phyloP scores from a whole-genome alignment of 30 jellyfish, hydroid and myxozoan species.

The Hydra vulgaris region DNA sequence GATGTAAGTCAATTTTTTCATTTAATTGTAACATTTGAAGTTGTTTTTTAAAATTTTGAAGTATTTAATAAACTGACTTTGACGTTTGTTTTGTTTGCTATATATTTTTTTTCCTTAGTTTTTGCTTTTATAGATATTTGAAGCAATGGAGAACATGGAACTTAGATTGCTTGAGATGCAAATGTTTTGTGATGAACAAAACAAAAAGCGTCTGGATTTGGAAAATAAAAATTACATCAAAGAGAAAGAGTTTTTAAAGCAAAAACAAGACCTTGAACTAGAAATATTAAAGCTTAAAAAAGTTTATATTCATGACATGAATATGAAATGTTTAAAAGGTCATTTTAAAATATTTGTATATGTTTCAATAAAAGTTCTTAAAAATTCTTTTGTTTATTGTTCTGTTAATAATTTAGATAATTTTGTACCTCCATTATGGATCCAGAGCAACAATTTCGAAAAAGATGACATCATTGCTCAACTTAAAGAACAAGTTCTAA shows the following conservation, averaged over 20 bases:
- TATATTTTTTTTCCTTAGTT: no score
- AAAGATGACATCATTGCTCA: slow-evolving; percentile 7
- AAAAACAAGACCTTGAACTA: slow-evolving; percentile 7
- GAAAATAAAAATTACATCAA: slow-evolving; percentile 12
- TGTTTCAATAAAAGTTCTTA: neutral
- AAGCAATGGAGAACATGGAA: slow-evolving; percentile 39
- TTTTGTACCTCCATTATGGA: neutral
- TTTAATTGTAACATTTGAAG: neutral
- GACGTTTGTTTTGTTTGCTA: no score
- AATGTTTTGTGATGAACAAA: slow-evolving; percentile 34
- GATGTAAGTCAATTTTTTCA: neutral
- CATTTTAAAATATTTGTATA: neutral
- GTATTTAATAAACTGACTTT: no score
- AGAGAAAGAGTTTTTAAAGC: slow-evolving; percentile 26
- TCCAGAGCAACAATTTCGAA: neutral
- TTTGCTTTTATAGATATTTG: neutral
- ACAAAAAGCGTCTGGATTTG: slow-evolving; percentile 30
- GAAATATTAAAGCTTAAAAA: slow-evolving; percentile 28
- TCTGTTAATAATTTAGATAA: neutral
- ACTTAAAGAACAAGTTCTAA: neutral
- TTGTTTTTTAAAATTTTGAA: no score
- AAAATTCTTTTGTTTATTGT: neutral
- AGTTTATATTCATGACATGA: slow-evolving; percentile 1
- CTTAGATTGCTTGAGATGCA: slow-evolving; percentile 53
- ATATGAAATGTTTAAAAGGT: neutral